Evolutionary conservation across 2,113 vertebrate genomes (phyloP).

Genomic region (Mustelus asterias): DNA sequence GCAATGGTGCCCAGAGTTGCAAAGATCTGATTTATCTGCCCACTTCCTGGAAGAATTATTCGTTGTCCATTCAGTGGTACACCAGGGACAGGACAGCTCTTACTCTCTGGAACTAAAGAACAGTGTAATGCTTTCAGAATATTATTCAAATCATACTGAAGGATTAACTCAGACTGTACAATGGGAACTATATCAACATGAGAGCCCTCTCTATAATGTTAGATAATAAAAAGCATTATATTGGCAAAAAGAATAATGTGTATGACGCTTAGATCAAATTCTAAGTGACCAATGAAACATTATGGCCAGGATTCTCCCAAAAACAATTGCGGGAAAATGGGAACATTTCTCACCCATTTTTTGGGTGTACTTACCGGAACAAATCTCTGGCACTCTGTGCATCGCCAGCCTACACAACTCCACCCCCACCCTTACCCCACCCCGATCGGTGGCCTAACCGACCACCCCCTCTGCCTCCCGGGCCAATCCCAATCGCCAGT

Average conservation of each 20-base stretch:
- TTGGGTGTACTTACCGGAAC: too few species aligned
- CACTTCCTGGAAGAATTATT: constrained; percentile 75
- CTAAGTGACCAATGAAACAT: background rate
- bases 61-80: constrained; percentile 78
- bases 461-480: too few species aligned
- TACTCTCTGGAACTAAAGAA: constrained; percentile 66
- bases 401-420: too few species aligned
- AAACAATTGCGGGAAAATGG: too few species aligned
- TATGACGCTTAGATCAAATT: background rate
- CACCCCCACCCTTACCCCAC: too few species aligned
- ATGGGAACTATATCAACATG: background rate
- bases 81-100: constrained; percentile 71
- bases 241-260: background rate
- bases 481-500: too few species aligned
- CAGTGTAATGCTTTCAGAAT: background rate
- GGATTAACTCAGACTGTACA: constrained; percentile 19
- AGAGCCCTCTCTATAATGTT: background rate
- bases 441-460: too few species aligned
- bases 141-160: constrained; percentile 37
- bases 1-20: constrained; percentile 68
- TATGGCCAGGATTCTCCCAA: too few species aligned
- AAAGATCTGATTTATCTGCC: constrained; percentile 54
- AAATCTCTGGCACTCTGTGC: too few species aligned
- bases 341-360: too few species aligned
- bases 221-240: background rate